These are phyloP conservation scores for Parauchenoglanis ngamensis DNA, from an alignment of 2,797 vertebrate genomes.

Conservation along the genomic window DNA sequence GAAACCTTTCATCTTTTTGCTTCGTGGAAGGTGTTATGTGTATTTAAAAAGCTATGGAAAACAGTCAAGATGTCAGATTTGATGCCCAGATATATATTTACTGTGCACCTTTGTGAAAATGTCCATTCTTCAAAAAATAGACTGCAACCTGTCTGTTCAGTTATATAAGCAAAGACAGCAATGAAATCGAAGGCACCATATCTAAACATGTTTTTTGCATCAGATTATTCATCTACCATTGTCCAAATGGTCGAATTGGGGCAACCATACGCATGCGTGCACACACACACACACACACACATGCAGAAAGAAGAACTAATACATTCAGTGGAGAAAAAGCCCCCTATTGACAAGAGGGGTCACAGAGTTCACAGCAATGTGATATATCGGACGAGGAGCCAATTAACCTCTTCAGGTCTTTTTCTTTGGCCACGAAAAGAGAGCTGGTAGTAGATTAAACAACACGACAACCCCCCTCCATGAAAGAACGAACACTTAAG, in stretches of 20 bases:
- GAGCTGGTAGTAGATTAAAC: constrained; percentile 83
- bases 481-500: constrained; percentile 55
- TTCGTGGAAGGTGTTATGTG: background rate
- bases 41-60: background rate
- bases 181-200: background rate
- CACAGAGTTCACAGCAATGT: constrained; percentile 88
- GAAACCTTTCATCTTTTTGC: background rate
- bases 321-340: constrained; percentile 71
- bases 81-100: background rate
- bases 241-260: constrained; percentile 13
- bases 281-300: constrained; percentile 53
- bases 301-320: constrained; percentile 56
- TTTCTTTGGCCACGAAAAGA: constrained; percentile 80
- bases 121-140: background rate
- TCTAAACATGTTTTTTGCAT: background rate
- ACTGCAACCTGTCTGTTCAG: background rate
- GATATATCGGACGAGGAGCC: constrained; percentile 87
- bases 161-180: background rate
- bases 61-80: background rate
- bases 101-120: background rate
- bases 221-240: background rate
- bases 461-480: constrained; percentile 58
- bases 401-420: constrained; percentile 87
- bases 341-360: constrained; percentile 84
- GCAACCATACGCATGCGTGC: constrained; percentile 7